These are phyloP conservation scores for Heliothis peltigera DNA, from an alignment of 2,888 invertebrate genomes.

Conservation along the genomic window DNA sequence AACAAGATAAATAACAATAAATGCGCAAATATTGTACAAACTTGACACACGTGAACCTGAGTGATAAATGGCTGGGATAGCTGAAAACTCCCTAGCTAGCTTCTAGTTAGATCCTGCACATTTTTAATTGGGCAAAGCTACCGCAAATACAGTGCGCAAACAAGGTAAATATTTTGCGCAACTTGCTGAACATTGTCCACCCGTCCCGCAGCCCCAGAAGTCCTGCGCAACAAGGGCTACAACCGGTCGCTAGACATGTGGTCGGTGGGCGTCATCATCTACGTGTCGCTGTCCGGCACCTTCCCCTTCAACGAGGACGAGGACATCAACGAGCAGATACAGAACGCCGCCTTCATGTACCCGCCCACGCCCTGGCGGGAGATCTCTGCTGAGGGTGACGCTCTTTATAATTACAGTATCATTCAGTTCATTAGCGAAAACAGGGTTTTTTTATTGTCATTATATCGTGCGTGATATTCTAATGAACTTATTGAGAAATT, in stretches of 20 bases:
- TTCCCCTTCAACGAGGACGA: conserved; percentile 99
- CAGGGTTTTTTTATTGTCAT: too few relatives aligned
- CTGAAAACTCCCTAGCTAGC: too few relatives aligned
- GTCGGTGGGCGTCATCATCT: conserved; percentile 99
- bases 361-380: conserved; percentile 99
- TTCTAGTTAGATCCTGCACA: too few relatives aligned
- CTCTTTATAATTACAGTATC: not conserved
- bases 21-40: too few relatives aligned
- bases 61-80: too few relatives aligned
- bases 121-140: not conserved
- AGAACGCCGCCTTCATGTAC: conserved; percentile 99
- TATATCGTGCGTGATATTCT: too few relatives aligned
- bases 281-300: conserved; percentile 99
- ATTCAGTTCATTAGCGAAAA: too few relatives aligned
- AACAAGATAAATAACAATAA: too few relatives aligned
- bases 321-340: conserved; percentile 99
- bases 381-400: conserved; percentile 92
- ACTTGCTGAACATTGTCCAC: not conserved
- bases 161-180: not conserved
- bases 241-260: conserved; percentile 99
- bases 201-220: conserved; percentile 95
- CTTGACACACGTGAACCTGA: too few relatives aligned
- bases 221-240: conserved; percentile 99
- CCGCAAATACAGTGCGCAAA: not conserved
- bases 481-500: too few relatives aligned